phyloP scores from a whole-genome alignment of 2,888 invertebrate genomes.

The Tinea pellionella region DNA sequence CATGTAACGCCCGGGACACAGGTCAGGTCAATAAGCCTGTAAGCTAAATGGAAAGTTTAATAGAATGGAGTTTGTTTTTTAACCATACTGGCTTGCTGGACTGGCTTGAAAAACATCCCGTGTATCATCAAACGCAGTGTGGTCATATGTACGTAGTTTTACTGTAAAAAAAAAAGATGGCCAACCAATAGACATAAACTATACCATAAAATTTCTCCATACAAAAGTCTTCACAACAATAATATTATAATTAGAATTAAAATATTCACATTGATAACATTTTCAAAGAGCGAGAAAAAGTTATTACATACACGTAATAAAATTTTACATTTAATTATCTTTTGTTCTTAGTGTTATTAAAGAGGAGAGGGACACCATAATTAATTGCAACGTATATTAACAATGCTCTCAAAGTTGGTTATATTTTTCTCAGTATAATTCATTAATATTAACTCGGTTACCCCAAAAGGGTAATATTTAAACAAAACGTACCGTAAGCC shows the following conservation, averaged over 20 bases:
- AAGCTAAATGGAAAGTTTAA: no score
- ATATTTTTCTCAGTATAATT: not conserved
- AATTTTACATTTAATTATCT: constrained; percentile 6
- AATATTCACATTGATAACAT: constrained; percentile 4
- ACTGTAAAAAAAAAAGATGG: no score
- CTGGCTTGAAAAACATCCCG: no score
- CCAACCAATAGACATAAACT: not conserved
- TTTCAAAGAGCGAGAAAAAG: constrained; percentile 3
- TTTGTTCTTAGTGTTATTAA: not conserved
- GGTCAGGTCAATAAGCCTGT: no score
- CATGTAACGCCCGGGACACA: no score
- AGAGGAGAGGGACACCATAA: not conserved
- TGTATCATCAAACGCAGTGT: no score
- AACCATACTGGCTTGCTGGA: no score
- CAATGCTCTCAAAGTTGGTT: not conserved
- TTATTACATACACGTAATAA: constrained; percentile 7
- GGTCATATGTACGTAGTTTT: no score
- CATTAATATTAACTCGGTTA: constrained; percentile 7
- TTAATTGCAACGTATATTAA: not conserved
- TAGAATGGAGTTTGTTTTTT: no score
- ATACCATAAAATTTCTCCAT: not conserved
- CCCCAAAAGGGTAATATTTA: not conserved
- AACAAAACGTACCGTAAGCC: constrained; percentile 1
- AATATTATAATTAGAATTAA: not conserved
- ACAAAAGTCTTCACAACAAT: not conserved